Evolutionary conservation across 2,797 vertebrate genomes (phyloP).

Genomic region (Arctocebus calabarensis): DNA sequence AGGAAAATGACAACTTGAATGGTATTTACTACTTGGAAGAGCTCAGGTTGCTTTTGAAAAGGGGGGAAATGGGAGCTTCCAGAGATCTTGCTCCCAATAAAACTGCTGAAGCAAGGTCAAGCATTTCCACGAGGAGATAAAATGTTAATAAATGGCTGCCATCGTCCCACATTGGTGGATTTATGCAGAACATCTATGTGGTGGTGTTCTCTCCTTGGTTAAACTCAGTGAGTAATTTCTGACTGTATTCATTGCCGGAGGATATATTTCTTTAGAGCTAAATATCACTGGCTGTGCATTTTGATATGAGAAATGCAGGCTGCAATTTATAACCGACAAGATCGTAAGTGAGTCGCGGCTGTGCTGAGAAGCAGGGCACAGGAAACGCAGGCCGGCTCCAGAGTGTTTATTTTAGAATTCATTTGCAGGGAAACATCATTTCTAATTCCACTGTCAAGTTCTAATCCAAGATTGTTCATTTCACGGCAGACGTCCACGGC

Average conservation of each 20-base stretch:
- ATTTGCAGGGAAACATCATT: constrained; percentile 6
- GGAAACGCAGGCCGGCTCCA: not conserved
- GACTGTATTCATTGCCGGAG: constrained; percentile 77
- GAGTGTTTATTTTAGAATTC: constrained; percentile 70
- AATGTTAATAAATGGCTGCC: constrained; percentile 77
- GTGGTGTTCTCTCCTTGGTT: constrained; percentile 75
- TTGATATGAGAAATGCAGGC: constrained; percentile 79
- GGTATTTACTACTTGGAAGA: constrained; percentile 41
- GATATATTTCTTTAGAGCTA: constrained; percentile 83
- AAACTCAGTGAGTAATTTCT: constrained; percentile 83
- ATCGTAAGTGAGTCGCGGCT: constrained; percentile 52
- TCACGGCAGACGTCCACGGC: accelerated
- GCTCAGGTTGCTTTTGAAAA: constrained; percentile 65
- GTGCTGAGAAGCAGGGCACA: constrained; percentile 57
- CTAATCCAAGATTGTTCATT: not conserved
- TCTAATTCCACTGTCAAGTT: not conserved
- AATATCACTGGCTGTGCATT: constrained; percentile 84
- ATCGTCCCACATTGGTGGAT: constrained; percentile 79
- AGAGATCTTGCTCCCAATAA: constrained; percentile 80
- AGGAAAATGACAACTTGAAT: not conserved
- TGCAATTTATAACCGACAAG: constrained; percentile 79
- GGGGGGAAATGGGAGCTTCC: constrained; percentile 68
- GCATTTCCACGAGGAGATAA: constrained; percentile 77
- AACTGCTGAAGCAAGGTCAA: constrained; percentile 85
- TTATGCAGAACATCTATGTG: constrained; percentile 69